Evolutionary conservation across 2,113 vertebrate genomes (phyloP).

Genomic region (human (Homo sapiens)): GRCh38 chr18:33568001-33568500

Average conservation of each 20-base stretch:
- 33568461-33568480: background rate
- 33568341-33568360: background rate
- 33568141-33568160: background rate
- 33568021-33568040: background rate
- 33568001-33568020: background rate
- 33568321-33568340: background rate
- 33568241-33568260: background rate
- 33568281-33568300: background rate
- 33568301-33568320: background rate
- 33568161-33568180: background rate
- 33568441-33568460: background rate
- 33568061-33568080: background rate
- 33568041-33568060: background rate
- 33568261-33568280: background rate
- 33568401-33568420: background rate
- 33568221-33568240: background rate
- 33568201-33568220: background rate
- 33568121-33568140: background rate
- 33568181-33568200: background rate
- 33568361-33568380: background rate
- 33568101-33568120: background rate
- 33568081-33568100: background rate
- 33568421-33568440: background rate
- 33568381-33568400: background rate
- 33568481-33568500: conserved; percentile 1